Evolutionary conservation across 2,113 vertebrate species (phyloP).

Genomic region (Grammomys dolichurus): DNA sequence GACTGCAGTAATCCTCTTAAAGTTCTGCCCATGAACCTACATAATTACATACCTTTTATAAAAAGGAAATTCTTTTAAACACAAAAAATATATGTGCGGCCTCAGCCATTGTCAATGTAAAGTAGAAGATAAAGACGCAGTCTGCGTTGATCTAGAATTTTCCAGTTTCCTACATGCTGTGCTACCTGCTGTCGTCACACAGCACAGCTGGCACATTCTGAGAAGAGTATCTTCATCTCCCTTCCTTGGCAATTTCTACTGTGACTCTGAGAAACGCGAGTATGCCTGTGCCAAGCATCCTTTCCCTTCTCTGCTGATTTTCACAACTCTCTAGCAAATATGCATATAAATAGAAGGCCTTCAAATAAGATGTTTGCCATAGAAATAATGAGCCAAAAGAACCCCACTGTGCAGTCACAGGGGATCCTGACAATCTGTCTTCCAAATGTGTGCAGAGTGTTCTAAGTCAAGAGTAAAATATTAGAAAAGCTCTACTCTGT

Average conservation of each 20-base stretch:
- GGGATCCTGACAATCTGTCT: conserved; percentile 54
- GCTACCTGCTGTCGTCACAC: not conserved
- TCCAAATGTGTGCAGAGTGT: conserved; percentile 44
- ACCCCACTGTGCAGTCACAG: conserved; percentile 42
- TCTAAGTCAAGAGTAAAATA: conserved; percentile 42
- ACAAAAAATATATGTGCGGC: not conserved
- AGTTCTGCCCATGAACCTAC: conserved; percentile 3
- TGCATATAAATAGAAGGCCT: conserved; percentile 48
- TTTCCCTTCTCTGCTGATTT: conserved; percentile 16
- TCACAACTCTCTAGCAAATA: conserved; percentile 51
- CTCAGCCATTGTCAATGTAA: not conserved
- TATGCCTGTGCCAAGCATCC: not conserved
- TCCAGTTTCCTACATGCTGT: not conserved
- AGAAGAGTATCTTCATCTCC: not conserved
- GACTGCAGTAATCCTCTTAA: not conserved
- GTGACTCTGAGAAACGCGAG: not conserved
- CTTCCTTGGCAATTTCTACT: conserved; percentile 29
- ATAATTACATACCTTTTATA: not conserved
- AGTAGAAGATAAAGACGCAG: not conserved
- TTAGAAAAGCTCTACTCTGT: not conserved
- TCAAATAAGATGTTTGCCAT: conserved; percentile 52
- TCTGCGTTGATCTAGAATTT: conserved; percentile 16
- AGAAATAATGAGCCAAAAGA: conserved; percentile 60
- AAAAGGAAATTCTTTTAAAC: not conserved
- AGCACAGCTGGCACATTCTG: not conserved